phyloP scores from a whole-genome alignment of 2,888 invertebrate species.

The Brachyopa scutellaris region DNA sequence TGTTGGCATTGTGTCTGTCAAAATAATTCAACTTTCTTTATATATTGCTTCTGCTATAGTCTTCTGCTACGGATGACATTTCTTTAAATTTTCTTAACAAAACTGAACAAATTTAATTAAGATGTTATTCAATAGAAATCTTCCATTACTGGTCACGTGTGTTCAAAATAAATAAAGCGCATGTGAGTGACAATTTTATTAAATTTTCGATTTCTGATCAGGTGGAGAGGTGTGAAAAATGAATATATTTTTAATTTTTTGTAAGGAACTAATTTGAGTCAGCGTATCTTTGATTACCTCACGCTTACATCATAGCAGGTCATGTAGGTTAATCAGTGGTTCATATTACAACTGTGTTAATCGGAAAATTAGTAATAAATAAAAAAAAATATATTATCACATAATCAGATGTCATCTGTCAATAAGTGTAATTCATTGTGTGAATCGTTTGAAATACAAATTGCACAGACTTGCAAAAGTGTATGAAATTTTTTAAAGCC shows the following conservation, averaged over 20 bases:
- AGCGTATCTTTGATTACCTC: background rate
- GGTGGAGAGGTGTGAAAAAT: background rate
- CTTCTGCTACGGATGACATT: background rate
- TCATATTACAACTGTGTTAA: background rate
- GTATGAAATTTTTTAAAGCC: background rate
- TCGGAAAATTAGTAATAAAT: too few species aligned
- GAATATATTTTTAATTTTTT: background rate
- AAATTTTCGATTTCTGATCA: background rate
- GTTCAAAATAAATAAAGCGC: background rate
- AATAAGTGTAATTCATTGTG: background rate
- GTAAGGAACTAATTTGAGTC: background rate
- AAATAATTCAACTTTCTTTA: slow-evolving; percentile 14
- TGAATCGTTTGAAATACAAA: background rate
- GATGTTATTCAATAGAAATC: slow-evolving; percentile 1
- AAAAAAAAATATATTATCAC: too few species aligned
- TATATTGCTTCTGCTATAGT: background rate
- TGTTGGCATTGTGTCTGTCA: background rate
- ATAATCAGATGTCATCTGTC: background rate
- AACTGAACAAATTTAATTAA: background rate
- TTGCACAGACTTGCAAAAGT: background rate
- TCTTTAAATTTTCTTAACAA: background rate
- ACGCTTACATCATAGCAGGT: background rate
- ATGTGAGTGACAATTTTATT: background rate
- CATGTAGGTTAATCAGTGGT: background rate
- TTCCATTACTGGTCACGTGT: slow-evolving; percentile 4